Evolutionary conservation across 1,140 invertebrate genomes (phyloP).

Genomic region (Uloborus diversus): DNA sequence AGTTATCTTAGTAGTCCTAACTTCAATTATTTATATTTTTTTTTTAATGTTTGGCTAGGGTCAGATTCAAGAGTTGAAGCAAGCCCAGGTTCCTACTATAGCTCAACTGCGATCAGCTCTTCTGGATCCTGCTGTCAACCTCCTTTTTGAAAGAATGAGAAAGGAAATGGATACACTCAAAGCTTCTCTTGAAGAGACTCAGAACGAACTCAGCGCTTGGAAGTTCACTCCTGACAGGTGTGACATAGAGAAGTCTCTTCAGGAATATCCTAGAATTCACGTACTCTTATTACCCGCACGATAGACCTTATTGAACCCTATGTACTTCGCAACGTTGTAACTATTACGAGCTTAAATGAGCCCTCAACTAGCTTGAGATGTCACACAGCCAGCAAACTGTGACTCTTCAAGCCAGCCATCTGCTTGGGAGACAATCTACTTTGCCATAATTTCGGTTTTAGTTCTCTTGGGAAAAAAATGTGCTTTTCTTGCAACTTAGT

Average conservation of each 20-base stretch:
- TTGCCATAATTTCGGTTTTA: conserved; percentile 36
- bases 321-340: conserved; percentile 13
- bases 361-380: conserved; percentile 14
- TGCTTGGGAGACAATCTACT: not conserved
- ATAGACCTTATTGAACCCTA: conserved; percentile 43
- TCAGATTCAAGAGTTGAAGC: conserved; percentile 84
- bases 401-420: conserved; percentile 4
- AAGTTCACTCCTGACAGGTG: conserved; percentile 98
- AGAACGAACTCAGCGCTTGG: conserved; percentile 97
- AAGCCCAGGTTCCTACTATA: conserved; percentile 71
- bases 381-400: not conserved
- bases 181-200: conserved; percentile 93
- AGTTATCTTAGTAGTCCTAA: no score
- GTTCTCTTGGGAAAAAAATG: not conserved
- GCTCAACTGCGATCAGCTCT: conserved; percentile 82
- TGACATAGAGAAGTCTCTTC: conserved; percentile 47
- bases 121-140: conserved; percentile 94
- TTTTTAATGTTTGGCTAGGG: no score
- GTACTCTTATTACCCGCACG: conserved; percentile 41
- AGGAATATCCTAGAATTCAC: conserved; percentile 13
- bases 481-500: not conserved
- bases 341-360: conserved; percentile 20
- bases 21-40: no score
- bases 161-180: conserved; percentile 90
- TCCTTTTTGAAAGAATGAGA: conserved; percentile 89